Evolutionary conservation across 2,888 invertebrate species (phyloP).

Genomic region (Acrobasis consociella): DNA sequence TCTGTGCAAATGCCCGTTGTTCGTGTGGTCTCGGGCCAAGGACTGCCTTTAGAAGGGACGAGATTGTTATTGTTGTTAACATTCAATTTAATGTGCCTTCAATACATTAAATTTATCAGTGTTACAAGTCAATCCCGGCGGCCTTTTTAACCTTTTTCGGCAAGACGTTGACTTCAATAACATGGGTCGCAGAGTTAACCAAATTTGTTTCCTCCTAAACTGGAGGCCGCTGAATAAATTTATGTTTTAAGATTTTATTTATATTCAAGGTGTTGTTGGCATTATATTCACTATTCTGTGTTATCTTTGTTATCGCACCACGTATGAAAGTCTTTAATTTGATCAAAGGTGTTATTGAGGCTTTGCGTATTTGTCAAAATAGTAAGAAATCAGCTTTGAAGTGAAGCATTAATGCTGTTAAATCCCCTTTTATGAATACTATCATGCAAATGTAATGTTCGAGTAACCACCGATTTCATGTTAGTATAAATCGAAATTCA

Average conservation of each 20-base stretch:
- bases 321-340: slow-evolving; percentile 40
- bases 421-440: neutral
- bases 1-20: slow-evolving; percentile 21
- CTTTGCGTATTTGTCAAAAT: too few relatives aligned
- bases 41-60: slow-evolving; percentile 30
- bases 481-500: slow-evolving; percentile 15
- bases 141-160: neutral
- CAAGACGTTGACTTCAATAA: slow-evolving; percentile 4
- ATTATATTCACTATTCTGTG: neutral
- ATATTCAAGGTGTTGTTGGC: slow-evolving; percentile 23
- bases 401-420: too few relatives aligned
- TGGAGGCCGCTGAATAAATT: slow-evolving; percentile 12
- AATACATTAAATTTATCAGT: slow-evolving; percentile 3
- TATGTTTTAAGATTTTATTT: slow-evolving; percentile 10
- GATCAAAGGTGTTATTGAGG: neutral
- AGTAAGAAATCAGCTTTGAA: too few relatives aligned
- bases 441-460: neutral
- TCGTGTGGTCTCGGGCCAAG: slow-evolving; percentile 29
- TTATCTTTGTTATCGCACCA: slow-evolving; percentile 39
- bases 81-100: slow-evolving; percentile 2
- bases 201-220: slow-evolving; percentile 1
- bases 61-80: slow-evolving; percentile 19
- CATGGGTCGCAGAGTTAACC: slow-evolving; percentile 2
- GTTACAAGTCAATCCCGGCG: neutral
- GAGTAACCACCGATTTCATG: slow-evolving; percentile 3